Base-by-base conservation (phyloP, 2,888 invertebrate genomes). In the Dolichopus griseipennis region DNA sequence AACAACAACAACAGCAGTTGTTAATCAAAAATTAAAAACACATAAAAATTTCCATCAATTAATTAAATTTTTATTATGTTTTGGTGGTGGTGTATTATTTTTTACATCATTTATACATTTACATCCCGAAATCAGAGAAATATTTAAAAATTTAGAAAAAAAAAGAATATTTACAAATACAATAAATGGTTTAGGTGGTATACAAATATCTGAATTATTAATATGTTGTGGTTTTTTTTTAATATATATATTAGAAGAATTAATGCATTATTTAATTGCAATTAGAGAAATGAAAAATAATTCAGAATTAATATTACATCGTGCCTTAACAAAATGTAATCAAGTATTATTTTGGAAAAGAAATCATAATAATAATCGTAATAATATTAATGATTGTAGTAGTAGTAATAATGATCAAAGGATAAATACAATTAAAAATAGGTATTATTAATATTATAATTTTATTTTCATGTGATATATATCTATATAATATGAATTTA, bases 21-120 rank as follows among this genome's bases (percentile, higher is more conserved):
- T 52, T 52, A 52, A 52, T 52, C 52, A 52, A 52, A 52, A 52
- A 52, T 52, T 52, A 52, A 52, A 52, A 52, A 15, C 15, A 18
- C 52, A 52, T 52, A 52, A 18, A 18, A 52, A n/a, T 52, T 52
- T 52, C 18, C 52, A 52, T 52, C 52, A 52, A 33, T 34, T 64
- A 34, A 34, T 64, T 34, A 83, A 86, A 75, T 81, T 88, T 22
- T 79, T 91, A 33, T 82, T 93, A 27, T 88, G 90, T n/a, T 89
- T 92, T 72, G 93, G 92, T 20, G 92, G 92, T n/a, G 93, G 93
- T 12, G 92, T 93, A 0, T 81, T 93, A 22, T 81, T 93, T 61
- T 88, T 89, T 71, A 93, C 93, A 3, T 91, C 92, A 6, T 92
- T 93, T 76, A 80, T 92, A 72, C 93, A 93, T 75, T 82, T 93